Evolutionary conservation across 2,888 invertebrate species (phyloP), one percentile per base, ranked within the genome.

Genomic region (Eurytoma adleriae): DNA sequence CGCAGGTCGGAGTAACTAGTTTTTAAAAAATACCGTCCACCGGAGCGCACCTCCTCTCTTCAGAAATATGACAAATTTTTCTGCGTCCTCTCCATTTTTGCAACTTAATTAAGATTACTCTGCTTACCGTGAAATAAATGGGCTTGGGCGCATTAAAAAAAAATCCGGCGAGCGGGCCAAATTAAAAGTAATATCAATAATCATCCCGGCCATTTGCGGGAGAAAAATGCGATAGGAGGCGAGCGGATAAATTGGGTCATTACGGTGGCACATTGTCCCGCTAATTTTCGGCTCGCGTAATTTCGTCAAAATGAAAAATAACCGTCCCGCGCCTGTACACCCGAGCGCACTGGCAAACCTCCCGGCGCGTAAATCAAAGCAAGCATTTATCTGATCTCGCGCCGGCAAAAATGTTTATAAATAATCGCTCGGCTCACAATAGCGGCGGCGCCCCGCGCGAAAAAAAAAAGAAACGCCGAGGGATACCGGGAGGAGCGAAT

Each of bases 271-370:
- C 75, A 57, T 61, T 69, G 69, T 75, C 61, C 54, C 59, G 66
- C 76, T 71, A 62, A 70, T 76, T 70, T 61, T 61, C 64, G 18
- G 27, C 69, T 57, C 74, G 52, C 69, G 76, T 70, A 70, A 71
- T 73, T 79, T 79, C 24, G 59, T 79, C 71, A 67, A 71, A 76
- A 59, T 76, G 76, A 80, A 80, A 80, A 80, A 76, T 76, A 27
- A 27, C 2, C 20, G 20, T 14, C 24, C 16, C 50, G 1, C 24
- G 61, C 40, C 16, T 27, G 16, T 20, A 14, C 20, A 56, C 27
- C 71, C 27, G 27, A 27, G 48, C 40, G 12, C 14, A 61, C n/a
- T 40, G 16, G 30, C 20, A 71, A 69, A 66, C 52, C 20, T 16
- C 27, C 77, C 24, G 40, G 18, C 56, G 62, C 70, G 78, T 76